Evolutionary conservation across 2,888 invertebrate genomes (phyloP).

Genomic region (Anthoptus insignis): DNA sequence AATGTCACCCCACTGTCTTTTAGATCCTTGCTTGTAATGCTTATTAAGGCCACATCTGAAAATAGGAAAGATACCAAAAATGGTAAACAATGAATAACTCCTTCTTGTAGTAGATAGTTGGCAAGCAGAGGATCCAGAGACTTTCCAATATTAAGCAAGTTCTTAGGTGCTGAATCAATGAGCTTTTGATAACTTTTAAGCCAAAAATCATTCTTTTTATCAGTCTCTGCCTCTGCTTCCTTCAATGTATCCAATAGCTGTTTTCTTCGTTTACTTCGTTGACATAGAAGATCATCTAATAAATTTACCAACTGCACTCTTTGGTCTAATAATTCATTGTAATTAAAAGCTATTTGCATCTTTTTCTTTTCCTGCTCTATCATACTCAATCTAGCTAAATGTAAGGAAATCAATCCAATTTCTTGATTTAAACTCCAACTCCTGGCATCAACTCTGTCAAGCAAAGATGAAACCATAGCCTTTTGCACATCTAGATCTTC

Average conservation of each 20-base stretch:
- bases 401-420: constrained; percentile 90
- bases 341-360: constrained; percentile 89
- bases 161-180: constrained; percentile 91
- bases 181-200: constrained; percentile 94
- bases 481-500: constrained; percentile 91
- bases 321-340: constrained; percentile 90
- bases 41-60: constrained; percentile 80
- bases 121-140: constrained; percentile 89
- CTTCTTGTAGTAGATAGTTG: constrained; percentile 90
- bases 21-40: constrained; percentile 86
- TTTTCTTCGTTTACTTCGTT: constrained; percentile 89
- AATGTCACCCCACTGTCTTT: constrained; percentile 86
- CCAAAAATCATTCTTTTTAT: constrained; percentile 89
- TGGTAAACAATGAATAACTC: constrained; percentile 92
- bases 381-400: constrained; percentile 90
- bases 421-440: constrained; percentile 93
- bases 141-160: constrained; percentile 87
- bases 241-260: constrained; percentile 90
- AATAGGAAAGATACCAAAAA: constrained; percentile 89
- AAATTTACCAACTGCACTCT: constrained; percentile 89
- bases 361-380: constrained; percentile 91
- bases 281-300: constrained; percentile 89
- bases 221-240: constrained; percentile 89
- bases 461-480: constrained; percentile 90
- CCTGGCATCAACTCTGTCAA: constrained; percentile 91